These are phyloP conservation scores for Achroia grisella DNA, from an alignment of 1,140 invertebrate species.

Conservation along the genomic window DNA sequence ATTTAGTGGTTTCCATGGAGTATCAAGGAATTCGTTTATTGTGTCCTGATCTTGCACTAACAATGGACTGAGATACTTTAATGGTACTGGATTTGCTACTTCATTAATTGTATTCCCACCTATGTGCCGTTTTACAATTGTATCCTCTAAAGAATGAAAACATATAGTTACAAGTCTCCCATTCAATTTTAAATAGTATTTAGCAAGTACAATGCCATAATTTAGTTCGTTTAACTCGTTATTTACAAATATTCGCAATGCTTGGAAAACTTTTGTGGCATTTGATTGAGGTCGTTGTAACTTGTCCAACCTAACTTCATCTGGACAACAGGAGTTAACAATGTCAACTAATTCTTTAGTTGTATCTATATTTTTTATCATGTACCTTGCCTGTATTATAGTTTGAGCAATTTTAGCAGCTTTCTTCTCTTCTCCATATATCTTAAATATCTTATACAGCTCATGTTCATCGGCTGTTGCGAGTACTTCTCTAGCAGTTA, in stretches of 20 bases:
- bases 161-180: constrained; percentile 88
- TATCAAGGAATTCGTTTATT: constrained; percentile 75
- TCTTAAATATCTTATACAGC: constrained; percentile 87
- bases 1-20: constrained; percentile 84
- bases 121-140: constrained; percentile 94
- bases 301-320: constrained; percentile 79
- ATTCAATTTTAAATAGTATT: constrained; percentile 83
- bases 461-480: constrained; percentile 85
- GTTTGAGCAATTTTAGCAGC: constrained; percentile 91
- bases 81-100: constrained; percentile 77
- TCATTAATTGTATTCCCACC: constrained; percentile 83
- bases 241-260: constrained; percentile 96
- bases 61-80: constrained; percentile 78
- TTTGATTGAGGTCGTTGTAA: constrained; percentile 83
- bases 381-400: constrained; percentile 90
- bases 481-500: constrained; percentile 91
- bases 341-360: constrained; percentile 89
- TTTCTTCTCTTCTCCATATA: constrained; percentile 93
- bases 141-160: constrained; percentile 96
- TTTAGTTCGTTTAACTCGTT: constrained; percentile 98
- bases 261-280: constrained; percentile 96
- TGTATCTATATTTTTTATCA: constrained; percentile 85
- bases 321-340: constrained; percentile 79
- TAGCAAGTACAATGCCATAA: constrained; percentile 87
- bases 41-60: constrained; percentile 74